Percentiles rank a stretch among this genome's conserved stretches.
These are phyloP conservation scores for Aporophyla lueneburgensis DNA, from an alignment of 2,888 invertebrate species.

Conservation along the genomic window DNA sequence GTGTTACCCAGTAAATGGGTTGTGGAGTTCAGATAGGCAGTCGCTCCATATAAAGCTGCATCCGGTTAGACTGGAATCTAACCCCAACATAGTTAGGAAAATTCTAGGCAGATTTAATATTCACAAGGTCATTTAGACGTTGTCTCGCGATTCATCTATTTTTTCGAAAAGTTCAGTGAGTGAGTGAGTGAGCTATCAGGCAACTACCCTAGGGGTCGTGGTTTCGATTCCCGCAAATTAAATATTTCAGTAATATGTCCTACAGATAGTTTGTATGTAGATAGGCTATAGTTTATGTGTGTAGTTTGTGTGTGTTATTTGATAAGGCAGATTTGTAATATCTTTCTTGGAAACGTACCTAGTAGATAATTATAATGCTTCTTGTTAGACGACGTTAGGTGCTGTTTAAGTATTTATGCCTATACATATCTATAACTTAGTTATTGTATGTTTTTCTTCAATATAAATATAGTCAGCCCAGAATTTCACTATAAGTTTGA, in stretches of 20 bases:
- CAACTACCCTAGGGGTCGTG: no score
- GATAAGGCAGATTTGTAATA: not conserved
- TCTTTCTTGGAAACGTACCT: conserved; percentile 8
- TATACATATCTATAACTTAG: not conserved
- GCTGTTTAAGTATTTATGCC: not conserved
- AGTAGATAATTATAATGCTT: not conserved
- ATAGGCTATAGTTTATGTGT: not conserved
- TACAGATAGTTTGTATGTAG: not conserved
- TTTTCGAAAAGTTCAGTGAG: not conserved
- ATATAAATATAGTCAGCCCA: no score
- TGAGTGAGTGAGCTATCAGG: not conserved
- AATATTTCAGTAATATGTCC: not conserved
- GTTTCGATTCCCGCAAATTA: not conserved
- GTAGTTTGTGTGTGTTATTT: not conserved
- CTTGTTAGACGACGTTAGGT: not conserved
- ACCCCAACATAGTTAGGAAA: no score
- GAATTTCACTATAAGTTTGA: no score
- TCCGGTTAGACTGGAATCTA: no score
- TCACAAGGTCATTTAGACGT: not conserved
- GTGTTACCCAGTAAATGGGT: no score
- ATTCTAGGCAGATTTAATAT: no score
- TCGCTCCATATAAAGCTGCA: no score
- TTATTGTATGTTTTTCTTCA: not conserved
- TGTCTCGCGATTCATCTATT: not conserved
- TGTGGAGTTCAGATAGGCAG: no score